These are phyloP conservation scores for Onychomys arenicola DNA, from an alignment of 2,797 vertebrate species.

Conservation along the genomic window DNA sequence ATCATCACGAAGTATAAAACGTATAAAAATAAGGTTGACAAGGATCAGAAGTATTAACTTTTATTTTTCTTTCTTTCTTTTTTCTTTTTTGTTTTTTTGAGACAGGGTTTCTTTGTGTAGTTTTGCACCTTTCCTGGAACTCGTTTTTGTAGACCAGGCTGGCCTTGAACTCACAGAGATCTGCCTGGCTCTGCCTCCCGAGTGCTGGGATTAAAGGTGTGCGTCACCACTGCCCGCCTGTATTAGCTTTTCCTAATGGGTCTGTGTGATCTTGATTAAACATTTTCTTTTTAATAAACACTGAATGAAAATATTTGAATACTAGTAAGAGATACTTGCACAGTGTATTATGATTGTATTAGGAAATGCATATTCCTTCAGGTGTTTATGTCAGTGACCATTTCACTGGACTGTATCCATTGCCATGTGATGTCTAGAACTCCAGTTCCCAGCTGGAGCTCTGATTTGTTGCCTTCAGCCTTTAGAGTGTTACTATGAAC, in stretches of 20 bases:
- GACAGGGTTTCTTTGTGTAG: no score
- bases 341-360: slow-evolving; percentile 52
- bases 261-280: slow-evolving; percentile 30
- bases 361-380: slow-evolving; percentile 21
- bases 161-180: no score
- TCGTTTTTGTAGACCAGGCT: no score
- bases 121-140: no score
- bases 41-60: slow-evolving; percentile 47
- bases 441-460: slow-evolving; percentile 17
- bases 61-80: no score
- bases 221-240: no score
- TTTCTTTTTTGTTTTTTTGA: no score
- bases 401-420: slow-evolving; percentile 34
- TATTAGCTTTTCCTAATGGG: slow-evolving; percentile 40
- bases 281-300: slow-evolving; percentile 55
- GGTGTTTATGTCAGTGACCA: slow-evolving; percentile 43
- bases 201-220: no score
- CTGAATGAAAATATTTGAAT: slow-evolving; percentile 37
- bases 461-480: slow-evolving; percentile 70
- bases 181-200: no score
- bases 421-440: slow-evolving; percentile 42
- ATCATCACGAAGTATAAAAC: neutral
- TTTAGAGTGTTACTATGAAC: slow-evolving; percentile 83
- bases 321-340: slow-evolving; percentile 23
- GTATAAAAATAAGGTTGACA: neutral